Percentiles rank a stretch among this genome's conserved stretches.
Evolutionary conservation across 2,888 invertebrate genomes (phyloP).

Genomic region (Agrotis puta): DNA sequence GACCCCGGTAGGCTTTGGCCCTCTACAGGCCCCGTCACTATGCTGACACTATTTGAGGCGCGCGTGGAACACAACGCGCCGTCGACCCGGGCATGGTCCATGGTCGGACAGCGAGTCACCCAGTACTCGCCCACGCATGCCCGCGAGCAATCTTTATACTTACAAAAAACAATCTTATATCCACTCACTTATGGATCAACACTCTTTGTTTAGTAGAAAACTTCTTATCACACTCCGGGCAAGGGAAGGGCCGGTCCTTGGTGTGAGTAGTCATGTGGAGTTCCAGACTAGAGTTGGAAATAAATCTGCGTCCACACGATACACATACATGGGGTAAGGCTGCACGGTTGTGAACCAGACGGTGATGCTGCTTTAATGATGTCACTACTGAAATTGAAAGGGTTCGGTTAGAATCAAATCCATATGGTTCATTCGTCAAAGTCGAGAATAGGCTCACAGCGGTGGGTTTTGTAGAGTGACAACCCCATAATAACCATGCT

Average conservation of each 20-base stretch:
- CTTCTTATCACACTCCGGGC: conserved; percentile 78
- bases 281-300: conserved; percentile 72
- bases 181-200: conserved; percentile 78
- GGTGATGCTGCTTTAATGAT: conserved; percentile 71
- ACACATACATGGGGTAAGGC: conserved; percentile 74
- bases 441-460: no score
- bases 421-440: no score
- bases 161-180: not conserved
- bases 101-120: no score
- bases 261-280: conserved; percentile 80
- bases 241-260: conserved; percentile 77
- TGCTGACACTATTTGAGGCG: no score
- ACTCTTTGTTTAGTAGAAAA: conserved; percentile 75
- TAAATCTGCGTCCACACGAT: conserved; percentile 78
- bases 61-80: no score
- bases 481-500: no score
- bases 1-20: no score
- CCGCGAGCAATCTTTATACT: not conserved
- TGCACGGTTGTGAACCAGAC: conserved; percentile 72
- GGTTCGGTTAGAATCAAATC: not conserved
- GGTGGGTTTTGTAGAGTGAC: no score
- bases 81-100: no score
- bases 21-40: no score
- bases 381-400: conserved; percentile 73
- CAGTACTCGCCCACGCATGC: no score